These are phyloP conservation scores for Vireo altiloquus DNA, from an alignment of 2,113 vertebrate species.

Conservation along the genomic window DNA sequence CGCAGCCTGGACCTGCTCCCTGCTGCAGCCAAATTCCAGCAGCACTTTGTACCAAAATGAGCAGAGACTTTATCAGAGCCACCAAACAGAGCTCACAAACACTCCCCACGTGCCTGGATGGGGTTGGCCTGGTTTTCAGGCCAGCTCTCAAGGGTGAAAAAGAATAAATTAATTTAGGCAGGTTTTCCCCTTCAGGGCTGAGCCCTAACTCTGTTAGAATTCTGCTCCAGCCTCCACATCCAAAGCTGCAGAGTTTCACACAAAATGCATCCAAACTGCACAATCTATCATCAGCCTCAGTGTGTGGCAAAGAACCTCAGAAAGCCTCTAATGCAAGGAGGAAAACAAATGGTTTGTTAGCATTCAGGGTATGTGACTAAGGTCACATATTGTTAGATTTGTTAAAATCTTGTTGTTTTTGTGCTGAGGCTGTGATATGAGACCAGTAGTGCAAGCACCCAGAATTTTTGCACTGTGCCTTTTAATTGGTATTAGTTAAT, in stretches of 20 bases:
- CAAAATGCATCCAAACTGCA: not conserved
- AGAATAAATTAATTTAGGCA: not conserved
- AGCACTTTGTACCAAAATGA: not conserved
- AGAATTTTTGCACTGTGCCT: not conserved
- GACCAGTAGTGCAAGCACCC: not conserved
- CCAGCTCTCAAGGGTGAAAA: slow-evolving; percentile 3
- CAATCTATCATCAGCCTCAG: not conserved
- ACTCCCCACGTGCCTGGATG: not conserved
- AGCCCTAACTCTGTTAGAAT: not conserved
- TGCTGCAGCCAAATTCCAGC: not conserved
- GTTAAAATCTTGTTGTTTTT: not conserved
- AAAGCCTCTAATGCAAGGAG: not conserved
- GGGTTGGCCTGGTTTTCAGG: not conserved
- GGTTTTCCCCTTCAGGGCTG: not conserved
- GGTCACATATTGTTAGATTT: not conserved
- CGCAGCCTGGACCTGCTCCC: not conserved
- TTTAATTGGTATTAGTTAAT: not conserved
- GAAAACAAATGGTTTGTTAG: not conserved
- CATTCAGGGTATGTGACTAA: not conserved
- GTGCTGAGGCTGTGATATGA: not conserved
- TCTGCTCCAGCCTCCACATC: not conserved
- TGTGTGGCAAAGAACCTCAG: not conserved
- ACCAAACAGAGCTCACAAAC: not conserved
- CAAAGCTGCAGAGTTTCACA: not conserved
- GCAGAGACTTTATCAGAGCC: not conserved